phyloP scores from a whole-genome alignment of 2,113 vertebrate species.

The Leptosomus discolor region DNA sequence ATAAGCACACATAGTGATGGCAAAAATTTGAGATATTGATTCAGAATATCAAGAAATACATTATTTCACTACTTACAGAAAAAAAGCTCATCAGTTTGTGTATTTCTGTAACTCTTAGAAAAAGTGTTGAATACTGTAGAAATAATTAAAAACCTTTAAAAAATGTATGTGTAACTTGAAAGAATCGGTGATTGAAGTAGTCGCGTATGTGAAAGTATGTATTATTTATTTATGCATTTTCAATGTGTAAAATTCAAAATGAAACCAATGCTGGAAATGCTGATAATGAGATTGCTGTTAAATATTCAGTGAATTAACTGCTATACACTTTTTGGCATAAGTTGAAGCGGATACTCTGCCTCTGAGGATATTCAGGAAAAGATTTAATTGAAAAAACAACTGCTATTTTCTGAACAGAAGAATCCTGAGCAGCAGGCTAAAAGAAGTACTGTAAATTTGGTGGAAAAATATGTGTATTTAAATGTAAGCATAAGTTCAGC shows the following conservation, averaged over 20 bases:
- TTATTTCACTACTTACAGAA: neutral
- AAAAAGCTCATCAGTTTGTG: neutral
- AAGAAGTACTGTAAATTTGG: neutral
- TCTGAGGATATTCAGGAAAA: slow-evolving; percentile 3
- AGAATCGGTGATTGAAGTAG: neutral
- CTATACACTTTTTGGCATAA: neutral
- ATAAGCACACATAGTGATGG: neutral
- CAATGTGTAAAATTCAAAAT: neutral
- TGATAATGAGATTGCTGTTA: neutral
- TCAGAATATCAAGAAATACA: neutral
- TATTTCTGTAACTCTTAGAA: neutral
- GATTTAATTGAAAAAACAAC: neutral
- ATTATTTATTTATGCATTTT: neutral
- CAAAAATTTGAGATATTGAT: neutral
- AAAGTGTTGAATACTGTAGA: neutral
- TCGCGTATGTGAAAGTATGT: neutral
- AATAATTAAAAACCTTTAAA: neutral
- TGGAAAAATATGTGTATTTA: neutral
- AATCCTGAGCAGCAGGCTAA: neutral
- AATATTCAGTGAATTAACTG: neutral
- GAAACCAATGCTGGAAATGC: neutral
- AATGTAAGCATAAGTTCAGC: neutral
- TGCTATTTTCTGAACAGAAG: neutral
- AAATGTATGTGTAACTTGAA: neutral
- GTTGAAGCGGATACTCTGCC: neutral